These are phyloP conservation scores for Echiichthys vipera DNA, from an alignment of 2,797 vertebrate species.

Conservation along the genomic window DNA sequence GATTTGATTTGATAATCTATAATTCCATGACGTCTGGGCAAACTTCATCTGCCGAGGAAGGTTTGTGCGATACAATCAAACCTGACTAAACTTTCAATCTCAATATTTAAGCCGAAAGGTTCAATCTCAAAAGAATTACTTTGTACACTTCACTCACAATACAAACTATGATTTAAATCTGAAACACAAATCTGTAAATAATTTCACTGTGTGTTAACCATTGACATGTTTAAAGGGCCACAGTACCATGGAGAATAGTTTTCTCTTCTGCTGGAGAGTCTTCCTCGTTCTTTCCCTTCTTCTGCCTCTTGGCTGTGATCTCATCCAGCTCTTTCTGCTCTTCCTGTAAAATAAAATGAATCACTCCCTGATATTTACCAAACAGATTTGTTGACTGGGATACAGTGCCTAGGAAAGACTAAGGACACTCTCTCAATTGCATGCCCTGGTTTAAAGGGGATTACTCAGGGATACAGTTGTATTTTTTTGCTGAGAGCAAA, in stretches of 20 bases:
- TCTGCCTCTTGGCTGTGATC: slow-evolving; percentile 97
- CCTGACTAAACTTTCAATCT: background rate
- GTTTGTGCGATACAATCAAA: background rate
- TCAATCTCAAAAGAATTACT: background rate
- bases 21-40: background rate
- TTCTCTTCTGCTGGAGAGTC: slow-evolving; percentile 97
- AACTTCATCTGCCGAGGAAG: background rate
- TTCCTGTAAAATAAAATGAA: slow-evolving; percentile 83
- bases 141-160: background rate
- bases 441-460: background rate
- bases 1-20: background rate
- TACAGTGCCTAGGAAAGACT: background rate
- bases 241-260: slow-evolving; percentile 94
- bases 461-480: background rate
- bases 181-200: background rate
- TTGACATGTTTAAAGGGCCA: background rate
- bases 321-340: slow-evolving; percentile 97
- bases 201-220: background rate
- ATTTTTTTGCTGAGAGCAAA: background rate
- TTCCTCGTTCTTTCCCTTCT: slow-evolving; percentile 96
- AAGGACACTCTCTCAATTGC: background rate
- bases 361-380: slow-evolving; percentile 2
- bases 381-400: slow-evolving; percentile 3
- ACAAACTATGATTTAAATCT: background rate
- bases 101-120: background rate